phyloP scores from a whole-genome alignment of 1,140 invertebrate species.

The Tribolium castaneum region DNA sequence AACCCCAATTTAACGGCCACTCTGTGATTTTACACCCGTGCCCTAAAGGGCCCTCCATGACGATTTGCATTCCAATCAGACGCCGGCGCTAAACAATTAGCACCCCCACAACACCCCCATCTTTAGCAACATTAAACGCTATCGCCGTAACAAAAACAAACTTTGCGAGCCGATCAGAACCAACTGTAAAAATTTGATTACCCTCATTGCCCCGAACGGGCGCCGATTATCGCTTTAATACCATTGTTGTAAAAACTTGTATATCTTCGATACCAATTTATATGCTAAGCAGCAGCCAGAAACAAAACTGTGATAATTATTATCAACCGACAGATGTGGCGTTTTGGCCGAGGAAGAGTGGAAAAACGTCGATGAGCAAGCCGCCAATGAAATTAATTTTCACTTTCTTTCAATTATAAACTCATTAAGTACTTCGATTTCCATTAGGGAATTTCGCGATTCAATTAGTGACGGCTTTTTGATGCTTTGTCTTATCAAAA shows the following conservation, averaged over 20 bases:
- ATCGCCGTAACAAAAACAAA: background rate
- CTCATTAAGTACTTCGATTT: conserved; percentile 34
- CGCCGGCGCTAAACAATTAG: conserved; percentile 20
- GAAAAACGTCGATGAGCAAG: background rate
- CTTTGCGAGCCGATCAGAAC: background rate
- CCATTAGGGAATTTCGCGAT: conserved; percentile 29
- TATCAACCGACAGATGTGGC: conserved; percentile 12
- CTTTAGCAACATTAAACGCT: background rate
- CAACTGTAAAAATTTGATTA: conserved; percentile 3
- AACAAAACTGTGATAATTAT: conserved; percentile 10
- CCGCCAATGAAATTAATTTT: conserved; percentile 33
- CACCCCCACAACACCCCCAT: background rate
- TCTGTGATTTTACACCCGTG: conserved; percentile 21
- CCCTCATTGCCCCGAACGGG: background rate
- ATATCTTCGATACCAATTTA: conserved; percentile 22
- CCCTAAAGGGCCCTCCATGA: conserved; percentile 32
- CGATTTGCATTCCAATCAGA: conserved; percentile 33
- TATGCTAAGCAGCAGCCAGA: conserved; percentile 4
- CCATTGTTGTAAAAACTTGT: background rate
- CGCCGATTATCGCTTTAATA: background rate
- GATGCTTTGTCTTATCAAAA: conserved; percentile 35
- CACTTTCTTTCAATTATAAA: conserved; percentile 36
- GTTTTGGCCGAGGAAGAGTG: background rate
- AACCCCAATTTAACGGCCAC: conserved; percentile 29
- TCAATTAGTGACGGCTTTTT: conserved; percentile 35